Evolutionary conservation across 2,888 invertebrate species (phyloP).

Genomic region (Oasisia sp.): DNA sequence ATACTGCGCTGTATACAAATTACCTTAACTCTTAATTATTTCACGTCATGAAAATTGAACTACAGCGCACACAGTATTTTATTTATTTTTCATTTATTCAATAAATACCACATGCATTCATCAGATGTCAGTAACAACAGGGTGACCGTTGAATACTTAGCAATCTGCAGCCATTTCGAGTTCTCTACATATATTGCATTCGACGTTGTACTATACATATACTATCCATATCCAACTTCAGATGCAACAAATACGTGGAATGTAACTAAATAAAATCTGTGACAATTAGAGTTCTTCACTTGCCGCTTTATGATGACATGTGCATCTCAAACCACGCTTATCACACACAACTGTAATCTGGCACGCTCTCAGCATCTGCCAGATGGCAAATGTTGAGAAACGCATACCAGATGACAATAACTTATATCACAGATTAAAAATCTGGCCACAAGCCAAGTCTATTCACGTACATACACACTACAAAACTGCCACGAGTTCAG

Average conservation of each 20-base stretch:
- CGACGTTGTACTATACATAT: background rate
- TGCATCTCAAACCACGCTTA: background rate
- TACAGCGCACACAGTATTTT: background rate
- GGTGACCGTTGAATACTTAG: background rate
- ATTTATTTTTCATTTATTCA: constrained; percentile 11
- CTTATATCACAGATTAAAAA: background rate
- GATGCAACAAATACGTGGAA: background rate
- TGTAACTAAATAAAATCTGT: background rate
- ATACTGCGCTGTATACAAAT: too few relatives aligned
- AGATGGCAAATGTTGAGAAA: background rate
- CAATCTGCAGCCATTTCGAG: background rate
- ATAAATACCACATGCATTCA: background rate
- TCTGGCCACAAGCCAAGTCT: background rate
- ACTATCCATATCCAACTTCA: background rate
- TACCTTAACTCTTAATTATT: too few relatives aligned
- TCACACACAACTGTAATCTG: background rate
- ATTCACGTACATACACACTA: background rate
- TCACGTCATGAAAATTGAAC: too few relatives aligned
- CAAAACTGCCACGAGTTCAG: background rate
- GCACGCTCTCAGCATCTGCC: background rate
- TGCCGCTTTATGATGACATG: background rate
- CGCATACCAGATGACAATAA: background rate
- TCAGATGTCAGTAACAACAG: background rate
- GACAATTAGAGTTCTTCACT: background rate
- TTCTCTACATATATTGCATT: background rate